phyloP scores from a whole-genome alignment of 2,797 vertebrate species.

The Vespertilio murinus region DNA sequence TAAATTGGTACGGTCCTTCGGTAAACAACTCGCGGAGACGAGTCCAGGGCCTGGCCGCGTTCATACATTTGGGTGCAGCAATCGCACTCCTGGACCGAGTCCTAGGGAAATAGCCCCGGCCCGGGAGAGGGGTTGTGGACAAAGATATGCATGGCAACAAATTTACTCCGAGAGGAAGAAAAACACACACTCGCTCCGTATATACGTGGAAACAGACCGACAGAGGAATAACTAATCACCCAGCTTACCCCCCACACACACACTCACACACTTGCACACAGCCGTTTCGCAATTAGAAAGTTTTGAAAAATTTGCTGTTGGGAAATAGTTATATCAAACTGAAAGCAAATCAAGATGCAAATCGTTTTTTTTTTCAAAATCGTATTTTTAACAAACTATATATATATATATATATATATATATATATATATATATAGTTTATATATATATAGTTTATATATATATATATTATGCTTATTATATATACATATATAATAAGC shows the following conservation, averaged over 20 bases:
- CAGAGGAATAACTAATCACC: neutral
- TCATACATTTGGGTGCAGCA: neutral
- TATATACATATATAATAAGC: neutral
- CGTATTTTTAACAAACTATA: neutral
- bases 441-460: too few species aligned
- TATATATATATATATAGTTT: neutral
- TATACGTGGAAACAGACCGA: neutral
- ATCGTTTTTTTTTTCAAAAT: neutral
- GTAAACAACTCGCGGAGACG: slow-evolving; percentile 33
- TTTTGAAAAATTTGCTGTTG: slow-evolving; percentile 16
- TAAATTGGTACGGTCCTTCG: slow-evolving; percentile 49
- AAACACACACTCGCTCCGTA: neutral
- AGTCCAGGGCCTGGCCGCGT: slow-evolving; percentile 35
- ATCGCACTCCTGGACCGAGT: neutral
- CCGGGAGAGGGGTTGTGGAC: neutral
- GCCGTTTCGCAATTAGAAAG: neutral
- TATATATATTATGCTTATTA: neutral
- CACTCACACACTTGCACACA: neutral
- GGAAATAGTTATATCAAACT: neutral
- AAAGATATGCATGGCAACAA: neutral
- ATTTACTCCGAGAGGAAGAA: neutral
- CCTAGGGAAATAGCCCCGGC: neutral
- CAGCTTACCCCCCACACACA: neutral
- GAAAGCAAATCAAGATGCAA: neutral
- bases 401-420: neutral